phyloP scores from a whole-genome alignment of 2,113 vertebrate species.

The Heterotis niloticus region DNA sequence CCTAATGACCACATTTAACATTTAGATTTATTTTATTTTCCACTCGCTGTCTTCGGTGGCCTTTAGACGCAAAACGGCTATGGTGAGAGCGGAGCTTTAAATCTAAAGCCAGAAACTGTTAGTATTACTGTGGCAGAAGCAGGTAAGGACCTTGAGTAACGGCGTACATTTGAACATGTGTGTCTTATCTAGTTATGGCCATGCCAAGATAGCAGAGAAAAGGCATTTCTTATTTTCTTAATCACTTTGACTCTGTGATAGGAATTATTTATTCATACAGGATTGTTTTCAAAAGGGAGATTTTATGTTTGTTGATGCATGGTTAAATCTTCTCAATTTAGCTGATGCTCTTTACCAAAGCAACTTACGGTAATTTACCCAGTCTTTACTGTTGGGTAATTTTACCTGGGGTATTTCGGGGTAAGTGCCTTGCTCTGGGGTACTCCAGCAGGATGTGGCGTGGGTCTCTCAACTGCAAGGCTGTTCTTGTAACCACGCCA shows the following conservation, averaged over 20 bases:
- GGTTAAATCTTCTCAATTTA: background rate
- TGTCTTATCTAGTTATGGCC: background rate
- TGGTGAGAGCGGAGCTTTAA: conserved; percentile 34
- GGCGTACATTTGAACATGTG: background rate
- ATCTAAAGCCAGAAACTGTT: conserved; percentile 48
- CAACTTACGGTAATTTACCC: no score
- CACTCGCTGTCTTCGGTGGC: conserved; percentile 46
- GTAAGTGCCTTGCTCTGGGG: no score
- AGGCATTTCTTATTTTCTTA: background rate
- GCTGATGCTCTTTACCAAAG: no score
- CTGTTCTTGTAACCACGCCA: background rate
- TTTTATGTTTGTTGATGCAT: background rate
- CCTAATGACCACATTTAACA: conserved; percentile 51
- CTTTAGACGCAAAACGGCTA: conserved; percentile 24
- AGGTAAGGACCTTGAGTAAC: conserved; percentile 27
- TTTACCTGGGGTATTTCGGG: no score
- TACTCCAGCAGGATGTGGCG: no score
- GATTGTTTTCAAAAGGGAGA: background rate
- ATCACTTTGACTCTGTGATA: background rate
- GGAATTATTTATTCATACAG: background rate
- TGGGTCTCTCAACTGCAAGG: no score
- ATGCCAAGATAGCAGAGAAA: background rate
- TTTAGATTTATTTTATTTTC: conserved; percentile 64
- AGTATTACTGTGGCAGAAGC: conserved; percentile 55
- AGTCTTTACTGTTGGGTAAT: no score